Percentiles rank a stretch among this genome's conserved stretches.
phyloP scores from a whole-genome alignment of 2,113 vertebrate genomes.

The Synchiropus splendidus region DNA sequence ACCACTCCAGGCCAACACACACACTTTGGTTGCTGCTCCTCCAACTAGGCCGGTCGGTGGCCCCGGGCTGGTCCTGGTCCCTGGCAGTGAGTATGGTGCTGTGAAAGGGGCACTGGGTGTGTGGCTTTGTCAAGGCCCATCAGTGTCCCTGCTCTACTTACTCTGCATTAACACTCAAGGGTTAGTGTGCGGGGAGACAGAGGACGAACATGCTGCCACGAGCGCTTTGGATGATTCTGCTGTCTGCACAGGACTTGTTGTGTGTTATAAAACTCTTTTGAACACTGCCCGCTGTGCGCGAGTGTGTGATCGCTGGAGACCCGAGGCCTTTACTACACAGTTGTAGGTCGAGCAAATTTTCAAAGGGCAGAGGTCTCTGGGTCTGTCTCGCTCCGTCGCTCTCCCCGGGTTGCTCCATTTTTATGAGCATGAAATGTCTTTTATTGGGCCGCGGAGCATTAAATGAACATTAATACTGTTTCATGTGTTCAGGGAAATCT shows the following conservation, averaged over 20 bases:
- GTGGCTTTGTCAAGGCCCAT: conserved; percentile 64
- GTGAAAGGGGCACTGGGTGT: conserved; percentile 39
- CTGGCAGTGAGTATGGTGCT: conserved; percentile 39
- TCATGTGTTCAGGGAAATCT: too few relatives aligned
- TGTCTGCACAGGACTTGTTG: conserved; percentile 10
- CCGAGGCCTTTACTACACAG: conserved; percentile 35
- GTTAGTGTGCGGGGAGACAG: conserved; percentile 12
- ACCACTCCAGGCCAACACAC: conserved; percentile 20
- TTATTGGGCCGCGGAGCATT: too few relatives aligned
- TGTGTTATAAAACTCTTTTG: conserved; percentile 24
- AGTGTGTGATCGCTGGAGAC: conserved; percentile 12
- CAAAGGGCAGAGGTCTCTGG: conserved; percentile 31
- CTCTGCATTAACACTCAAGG: conserved; percentile 47
- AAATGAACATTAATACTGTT: too few relatives aligned
- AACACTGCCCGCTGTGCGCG: conserved; percentile 6
- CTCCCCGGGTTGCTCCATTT: not conserved
- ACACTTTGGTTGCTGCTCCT: conserved; percentile 25
- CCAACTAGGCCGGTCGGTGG: conserved; percentile 53
- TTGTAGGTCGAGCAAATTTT: conserved; percentile 40
- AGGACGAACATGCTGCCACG: conserved; percentile 48
- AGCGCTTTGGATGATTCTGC: conserved; percentile 45
- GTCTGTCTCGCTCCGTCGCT: conserved; percentile 1
- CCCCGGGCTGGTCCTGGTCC: conserved; percentile 52
- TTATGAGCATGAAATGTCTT: too few relatives aligned
- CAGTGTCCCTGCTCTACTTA: conserved; percentile 62